phyloP scores from a whole-genome alignment of 2,888 invertebrate genomes.

The Notodonta dromedarius region DNA sequence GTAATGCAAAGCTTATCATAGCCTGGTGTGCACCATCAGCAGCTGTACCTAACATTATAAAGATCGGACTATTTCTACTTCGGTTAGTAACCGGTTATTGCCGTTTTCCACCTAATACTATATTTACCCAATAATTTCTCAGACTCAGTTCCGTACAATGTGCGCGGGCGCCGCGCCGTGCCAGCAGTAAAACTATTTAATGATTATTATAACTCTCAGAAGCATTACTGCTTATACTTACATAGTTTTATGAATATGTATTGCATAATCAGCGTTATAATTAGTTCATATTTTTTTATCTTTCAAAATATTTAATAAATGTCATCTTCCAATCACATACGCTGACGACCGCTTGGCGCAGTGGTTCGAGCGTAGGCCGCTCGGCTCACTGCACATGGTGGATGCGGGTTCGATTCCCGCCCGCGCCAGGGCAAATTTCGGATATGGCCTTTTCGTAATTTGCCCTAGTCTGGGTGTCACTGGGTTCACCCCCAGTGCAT shows the following conservation, averaged over 20 bases:
- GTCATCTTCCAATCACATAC: no score
- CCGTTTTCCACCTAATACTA: not conserved
- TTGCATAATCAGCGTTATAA: not conserved
- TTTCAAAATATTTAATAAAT: not conserved
- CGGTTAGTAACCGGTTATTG: not conserved
- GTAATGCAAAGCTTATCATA: no score
- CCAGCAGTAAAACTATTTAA: not conserved
- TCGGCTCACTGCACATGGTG: no score
- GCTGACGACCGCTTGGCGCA: no score
- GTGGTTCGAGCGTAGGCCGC: no score
- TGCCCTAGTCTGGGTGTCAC: no score
- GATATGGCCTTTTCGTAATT: no score
- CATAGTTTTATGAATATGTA: not conserved
- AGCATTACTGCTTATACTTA: not conserved
- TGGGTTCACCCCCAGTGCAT: no score
- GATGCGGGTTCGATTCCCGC: no score
- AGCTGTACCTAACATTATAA: no score
- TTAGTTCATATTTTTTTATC: not conserved
- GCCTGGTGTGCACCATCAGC: no score
- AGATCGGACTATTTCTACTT: not conserved
- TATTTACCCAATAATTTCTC: not conserved
- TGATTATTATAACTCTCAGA: slow-evolving; percentile 1
- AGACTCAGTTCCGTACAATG: not conserved
- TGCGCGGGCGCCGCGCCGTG: not conserved
- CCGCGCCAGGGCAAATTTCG: no score